Evolutionary conservation across 2,113 vertebrate genomes (phyloP).

Genomic region (Macrotis lagotis): DNA sequence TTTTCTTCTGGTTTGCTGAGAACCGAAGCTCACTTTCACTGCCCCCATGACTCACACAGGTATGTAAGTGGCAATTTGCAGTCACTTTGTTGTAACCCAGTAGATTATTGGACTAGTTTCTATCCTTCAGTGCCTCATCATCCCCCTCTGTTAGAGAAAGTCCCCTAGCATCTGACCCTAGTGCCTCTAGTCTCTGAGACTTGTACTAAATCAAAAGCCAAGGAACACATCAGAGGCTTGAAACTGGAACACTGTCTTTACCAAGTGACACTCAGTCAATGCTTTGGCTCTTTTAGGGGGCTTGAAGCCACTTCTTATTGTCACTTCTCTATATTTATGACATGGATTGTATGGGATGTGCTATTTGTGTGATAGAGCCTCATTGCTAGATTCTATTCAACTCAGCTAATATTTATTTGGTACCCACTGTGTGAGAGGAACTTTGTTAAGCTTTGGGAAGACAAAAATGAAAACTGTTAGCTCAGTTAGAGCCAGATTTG

Average conservation of each 20-base stretch:
- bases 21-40: not conserved
- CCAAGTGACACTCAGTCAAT: not conserved
- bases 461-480: not conserved
- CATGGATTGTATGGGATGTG: not conserved
- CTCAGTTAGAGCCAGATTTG: not conserved
- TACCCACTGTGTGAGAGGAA: not conserved
- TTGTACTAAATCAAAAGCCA: not conserved
- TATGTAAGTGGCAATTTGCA: not conserved
- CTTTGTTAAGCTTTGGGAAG: not conserved
- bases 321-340: not conserved
- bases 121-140: not conserved
- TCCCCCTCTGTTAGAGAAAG: not conserved
- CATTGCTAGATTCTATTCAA: not conserved
- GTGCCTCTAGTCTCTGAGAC: not conserved
- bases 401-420: not conserved
- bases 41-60: not conserved
- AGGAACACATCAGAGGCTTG: not conserved
- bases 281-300: not conserved
- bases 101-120: not conserved
- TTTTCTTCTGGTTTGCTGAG: fast-evolving
- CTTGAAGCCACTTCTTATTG: not conserved
- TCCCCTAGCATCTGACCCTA: not conserved
- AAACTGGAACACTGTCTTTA: not conserved
- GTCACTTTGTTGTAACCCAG: not conserved
- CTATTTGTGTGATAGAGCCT: not conserved